Conservation (phyloP, 2,888 invertebrate genomes). For the Drosophila algonquin region DNA sequence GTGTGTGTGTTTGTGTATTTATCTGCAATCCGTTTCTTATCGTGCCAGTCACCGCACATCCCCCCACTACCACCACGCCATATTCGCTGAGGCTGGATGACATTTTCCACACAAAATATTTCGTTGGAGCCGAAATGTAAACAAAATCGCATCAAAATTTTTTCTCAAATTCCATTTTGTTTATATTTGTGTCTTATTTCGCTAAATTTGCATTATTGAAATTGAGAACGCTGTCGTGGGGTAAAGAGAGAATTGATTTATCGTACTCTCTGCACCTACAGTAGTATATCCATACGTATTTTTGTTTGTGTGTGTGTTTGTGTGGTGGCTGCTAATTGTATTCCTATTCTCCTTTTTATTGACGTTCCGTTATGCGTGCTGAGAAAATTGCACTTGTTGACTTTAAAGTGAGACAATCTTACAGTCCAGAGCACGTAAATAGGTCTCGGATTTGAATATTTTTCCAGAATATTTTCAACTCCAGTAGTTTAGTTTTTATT, state of each 20-base stretch:
- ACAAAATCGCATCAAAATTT: constrained; percentile 28
- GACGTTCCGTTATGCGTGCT: constrained; percentile 16
- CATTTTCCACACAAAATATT: background rate
- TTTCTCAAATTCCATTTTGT: constrained; percentile 18
- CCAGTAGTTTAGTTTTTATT: background rate
- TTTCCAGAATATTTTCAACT: background rate
- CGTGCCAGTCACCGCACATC: constrained; percentile 50
- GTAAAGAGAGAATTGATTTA: constrained; percentile 4
- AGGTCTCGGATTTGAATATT: background rate
- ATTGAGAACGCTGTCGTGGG: background rate
- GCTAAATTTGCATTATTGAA: constrained; percentile 3
- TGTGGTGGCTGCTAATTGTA: constrained; percentile 23
- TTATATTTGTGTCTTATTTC: constrained; percentile 9
- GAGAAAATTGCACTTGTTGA: constrained; percentile 67
- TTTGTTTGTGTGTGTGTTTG: constrained; percentile 22
- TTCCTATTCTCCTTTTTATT: constrained; percentile 13
- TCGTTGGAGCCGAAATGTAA: constrained; percentile 39
- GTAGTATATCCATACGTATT: background rate
- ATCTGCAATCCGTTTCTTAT: constrained; percentile 71
- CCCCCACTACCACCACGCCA: constrained; percentile 4
- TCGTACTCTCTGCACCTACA: constrained; percentile 4
- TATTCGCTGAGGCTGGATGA: background rate
- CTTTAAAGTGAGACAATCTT: constrained; percentile 34
- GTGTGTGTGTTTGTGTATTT: constrained; percentile 50
- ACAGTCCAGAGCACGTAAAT: constrained; percentile 22